Base-by-base conservation (phyloP, 1,140 invertebrate species). In the Drosophila sturtevanti region DNA sequence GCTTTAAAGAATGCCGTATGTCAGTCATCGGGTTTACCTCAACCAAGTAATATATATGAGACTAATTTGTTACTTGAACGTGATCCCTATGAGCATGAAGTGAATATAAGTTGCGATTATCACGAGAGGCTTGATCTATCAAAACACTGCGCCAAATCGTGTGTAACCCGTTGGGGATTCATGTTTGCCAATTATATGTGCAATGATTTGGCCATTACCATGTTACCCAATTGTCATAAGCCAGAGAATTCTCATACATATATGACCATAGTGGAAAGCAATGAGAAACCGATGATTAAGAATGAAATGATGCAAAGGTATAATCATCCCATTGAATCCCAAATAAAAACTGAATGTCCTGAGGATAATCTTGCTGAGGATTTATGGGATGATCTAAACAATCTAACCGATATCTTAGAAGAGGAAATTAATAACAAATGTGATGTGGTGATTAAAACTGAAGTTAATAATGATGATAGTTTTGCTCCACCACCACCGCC, bases 91-190 rank as follows among this genome's bases (percentile, higher is more conserved):
- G 48, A 63, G 22, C 41, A 37, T 44, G 18, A 38, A 10, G 1
- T 22, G 4, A 37, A 55, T 12, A 63, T 75, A 21, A 31, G 55
- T 34, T 78, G 71, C 22, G 59, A 62, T 11, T 64, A 35, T 31
- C 68, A 74, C 18, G 58, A 60, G 21, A 4, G 35, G 7, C 44
- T 34, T 16, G 27, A 60, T 56, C 35, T 68, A 6, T 6, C 31
- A 0, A 52, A 60, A 12, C 41, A 61, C 18, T 74, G 71, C 31
- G 37, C 72, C 0, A 63, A 64, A 16, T 69, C 72, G 0, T 52
- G 18, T 35, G 72, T 74, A 1, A 69, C 61, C 2, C 72, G 71
- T 4, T 74, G 71, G 71, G 44, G 55, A 4, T 74, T 54, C n/a
- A 60, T 48, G 11, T 74, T 74, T 38, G 61, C 67, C 37, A 4